Percentiles rank a stretch among this genome's conserved stretches.
phyloP scores from a whole-genome alignment of 1,140 invertebrate genomes.

The Meloidogyne chitwoodi region DNA sequence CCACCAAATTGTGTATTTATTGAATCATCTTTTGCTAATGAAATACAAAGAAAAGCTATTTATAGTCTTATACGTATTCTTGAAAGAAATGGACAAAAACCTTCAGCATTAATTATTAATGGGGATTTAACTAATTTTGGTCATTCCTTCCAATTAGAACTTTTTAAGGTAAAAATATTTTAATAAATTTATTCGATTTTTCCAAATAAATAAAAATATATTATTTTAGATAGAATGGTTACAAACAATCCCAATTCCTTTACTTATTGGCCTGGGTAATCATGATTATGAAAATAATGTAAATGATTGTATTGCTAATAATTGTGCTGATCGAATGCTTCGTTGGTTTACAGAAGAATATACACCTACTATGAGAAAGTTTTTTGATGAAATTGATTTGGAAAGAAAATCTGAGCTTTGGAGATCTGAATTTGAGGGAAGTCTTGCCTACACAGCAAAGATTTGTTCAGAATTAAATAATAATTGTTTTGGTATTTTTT shows the following conservation, averaged over 20 bases:
- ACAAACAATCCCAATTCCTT: background rate
- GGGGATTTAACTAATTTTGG: background rate
- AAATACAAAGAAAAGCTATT: background rate
- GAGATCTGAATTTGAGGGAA: background rate
- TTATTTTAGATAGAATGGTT: background rate
- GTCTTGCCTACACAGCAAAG: background rate
- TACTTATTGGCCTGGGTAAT: background rate
- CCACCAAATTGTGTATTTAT: background rate
- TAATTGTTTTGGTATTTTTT: background rate
- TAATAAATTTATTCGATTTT: too few species aligned
- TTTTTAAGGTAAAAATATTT: background rate
- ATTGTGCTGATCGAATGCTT: background rate
- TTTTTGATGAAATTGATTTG: background rate
- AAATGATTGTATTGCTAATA: background rate
- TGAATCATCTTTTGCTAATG: background rate
- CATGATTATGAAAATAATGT: background rate
- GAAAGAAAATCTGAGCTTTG: background rate
- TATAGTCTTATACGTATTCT: background rate
- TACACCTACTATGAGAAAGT: background rate
- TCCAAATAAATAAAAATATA: too few species aligned
- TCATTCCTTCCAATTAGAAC: background rate
- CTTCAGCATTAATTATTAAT: background rate
- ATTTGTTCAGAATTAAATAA: background rate
- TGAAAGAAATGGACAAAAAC: background rate
- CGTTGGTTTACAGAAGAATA: background rate